Evolutionary conservation across 2,888 invertebrate genomes (phyloP).

Genomic region (Teleogryllus oceanicus): DNA sequence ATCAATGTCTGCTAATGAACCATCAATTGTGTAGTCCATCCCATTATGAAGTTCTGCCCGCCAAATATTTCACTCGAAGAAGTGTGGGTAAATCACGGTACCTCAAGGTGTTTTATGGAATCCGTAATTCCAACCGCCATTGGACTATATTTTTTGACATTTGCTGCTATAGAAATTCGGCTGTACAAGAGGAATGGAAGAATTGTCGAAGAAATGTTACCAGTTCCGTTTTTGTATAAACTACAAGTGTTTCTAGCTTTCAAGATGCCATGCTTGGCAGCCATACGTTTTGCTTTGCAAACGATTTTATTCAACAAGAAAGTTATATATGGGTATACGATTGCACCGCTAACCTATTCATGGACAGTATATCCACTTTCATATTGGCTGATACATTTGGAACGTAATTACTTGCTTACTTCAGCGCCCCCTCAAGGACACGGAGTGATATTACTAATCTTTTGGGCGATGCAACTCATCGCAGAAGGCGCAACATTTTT

Average conservation of each 20-base stretch:
- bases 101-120: slow-evolving; percentile 90
- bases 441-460: slow-evolving; percentile 81
- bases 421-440: slow-evolving; percentile 85
- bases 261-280: slow-evolving; percentile 67
- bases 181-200: slow-evolving; percentile 83
- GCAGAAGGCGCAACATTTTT: slow-evolving; percentile 83
- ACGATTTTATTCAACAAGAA: slow-evolving; percentile 67
- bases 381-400: slow-evolving; percentile 69
- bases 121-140: slow-evolving; percentile 71
- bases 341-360: slow-evolving; percentile 60
- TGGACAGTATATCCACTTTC: slow-evolving; percentile 72
- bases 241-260: slow-evolving; percentile 72
- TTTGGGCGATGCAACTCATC: slow-evolving; percentile 85
- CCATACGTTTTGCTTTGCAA: slow-evolving; percentile 69
- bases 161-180: slow-evolving; percentile 73
- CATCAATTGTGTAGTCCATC: background rate
- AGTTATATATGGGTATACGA: slow-evolving; percentile 77
- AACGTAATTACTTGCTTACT: slow-evolving; percentile 76
- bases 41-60: slow-evolving; percentile 69
- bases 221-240: slow-evolving; percentile 65
- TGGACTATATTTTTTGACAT: slow-evolving; percentile 70
- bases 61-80: slow-evolving; percentile 73
- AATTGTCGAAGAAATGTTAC: slow-evolving; percentile 59
- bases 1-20: too few species aligned
- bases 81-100: slow-evolving; percentile 80